These are phyloP conservation scores for Mimachlamys varia DNA, from an alignment of 2,888 invertebrate genomes.

Conservation along the genomic window DNA sequence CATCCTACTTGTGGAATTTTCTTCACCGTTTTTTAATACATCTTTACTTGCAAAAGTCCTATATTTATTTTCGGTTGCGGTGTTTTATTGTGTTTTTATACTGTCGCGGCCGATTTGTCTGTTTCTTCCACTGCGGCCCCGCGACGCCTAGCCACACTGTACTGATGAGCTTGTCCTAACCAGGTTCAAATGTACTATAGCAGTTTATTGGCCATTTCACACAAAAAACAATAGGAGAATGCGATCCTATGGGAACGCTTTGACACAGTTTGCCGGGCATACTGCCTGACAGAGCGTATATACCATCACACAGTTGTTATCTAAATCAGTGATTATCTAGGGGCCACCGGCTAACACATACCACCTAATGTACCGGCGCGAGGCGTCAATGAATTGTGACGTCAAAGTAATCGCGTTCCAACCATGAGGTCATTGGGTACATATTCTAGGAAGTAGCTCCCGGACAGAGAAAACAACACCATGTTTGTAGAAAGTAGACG, in stretches of 20 bases:
- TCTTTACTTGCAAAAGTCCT: neutral
- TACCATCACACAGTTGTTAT: neutral
- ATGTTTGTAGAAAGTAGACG: neutral
- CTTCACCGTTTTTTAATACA: neutral
- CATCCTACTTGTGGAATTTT: neutral
- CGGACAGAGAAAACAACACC: conserved; percentile 14
- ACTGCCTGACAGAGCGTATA: neutral
- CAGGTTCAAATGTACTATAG: neutral
- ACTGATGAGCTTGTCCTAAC: neutral
- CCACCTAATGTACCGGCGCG: conserved; percentile 10
- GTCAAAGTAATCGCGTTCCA: neutral
- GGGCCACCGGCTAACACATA: neutral
- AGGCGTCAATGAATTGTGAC: conserved; percentile 19
- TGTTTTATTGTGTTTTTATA: conserved; percentile 2
- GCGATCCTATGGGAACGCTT: neutral
- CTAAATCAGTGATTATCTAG: neutral
- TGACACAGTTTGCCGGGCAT: neutral
- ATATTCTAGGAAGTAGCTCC: conserved; percentile 27
- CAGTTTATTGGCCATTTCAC: neutral
- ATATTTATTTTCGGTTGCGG: neutral
- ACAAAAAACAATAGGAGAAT: neutral
- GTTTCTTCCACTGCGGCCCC: neutral
- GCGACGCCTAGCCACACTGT: neutral
- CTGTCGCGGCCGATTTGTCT: neutral
- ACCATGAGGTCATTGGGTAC: neutral